Base-by-base conservation (phyloP, 2,797 vertebrate genomes). In the Diplodus puntazzo region DNA sequence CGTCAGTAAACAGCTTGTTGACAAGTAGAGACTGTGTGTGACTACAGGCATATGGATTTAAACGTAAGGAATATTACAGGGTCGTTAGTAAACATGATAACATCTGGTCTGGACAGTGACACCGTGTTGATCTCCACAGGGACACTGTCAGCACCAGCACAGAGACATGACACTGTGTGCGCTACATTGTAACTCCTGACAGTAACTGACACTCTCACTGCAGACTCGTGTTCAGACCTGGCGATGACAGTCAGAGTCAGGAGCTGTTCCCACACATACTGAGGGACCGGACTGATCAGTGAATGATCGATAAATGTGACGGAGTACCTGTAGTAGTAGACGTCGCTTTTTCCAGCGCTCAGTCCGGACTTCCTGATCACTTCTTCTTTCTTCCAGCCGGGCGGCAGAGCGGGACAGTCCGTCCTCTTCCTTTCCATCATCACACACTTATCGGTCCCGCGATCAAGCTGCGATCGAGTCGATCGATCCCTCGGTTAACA, bases 341-440 rank as follows among this genome's bases (percentile, higher is more conserved):
- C 86, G 81, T 92, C 91, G 80, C 89, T 92, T 84, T 92, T 92
- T 45, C 92, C 91, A 65, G 98, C 98, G 85, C 97, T 98, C 79
- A 99, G 96, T 63, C 98, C 97, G 82, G 97, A 98, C 94, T 99
- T 99, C 93, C 98, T 96, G 96, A 98, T 98, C 91, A 98, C 98
- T 94, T 98, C 97, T 92, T 98, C 98, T 89, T 98, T 98, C 95
- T 97, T 98, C 98, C 98, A 98, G 62, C 98, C 97, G 82, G 97
- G 95, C 52, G 97, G 97, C 87, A 98, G 93, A 76, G 96, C 97
- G 70, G 97, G 96, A 88, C 97, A 99, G 69, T 98, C 97, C 90
- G 96, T 95, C 94, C 92, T 94, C 95, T 96, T 96, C 90, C 94
- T 96, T 95, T 97, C 97, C 96, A 97, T 98, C 89, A 83, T 84